These are phyloP conservation scores for Chaetorhynchus papuensis DNA, from an alignment of 2,113 vertebrate species.

Conservation along the genomic window DNA sequence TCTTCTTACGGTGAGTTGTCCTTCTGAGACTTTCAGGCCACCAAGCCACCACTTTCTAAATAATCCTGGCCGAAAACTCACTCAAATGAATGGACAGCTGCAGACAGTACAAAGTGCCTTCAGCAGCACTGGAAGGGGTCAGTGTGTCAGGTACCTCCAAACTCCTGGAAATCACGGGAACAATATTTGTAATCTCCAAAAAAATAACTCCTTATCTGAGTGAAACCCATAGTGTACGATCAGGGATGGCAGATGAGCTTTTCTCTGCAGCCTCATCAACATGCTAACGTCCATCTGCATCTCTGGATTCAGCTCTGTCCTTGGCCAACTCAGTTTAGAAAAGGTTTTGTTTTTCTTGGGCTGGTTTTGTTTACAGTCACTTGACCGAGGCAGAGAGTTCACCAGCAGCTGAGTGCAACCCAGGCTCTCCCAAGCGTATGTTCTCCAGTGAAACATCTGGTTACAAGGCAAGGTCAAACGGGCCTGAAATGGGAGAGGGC, in stretches of 20 bases:
- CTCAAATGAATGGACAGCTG: neutral
- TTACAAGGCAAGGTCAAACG: neutral
- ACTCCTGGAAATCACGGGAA: neutral
- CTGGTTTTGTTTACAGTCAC: conserved; percentile 20
- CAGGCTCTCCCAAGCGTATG: conserved; percentile 8
- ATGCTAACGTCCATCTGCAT: conserved; percentile 3
- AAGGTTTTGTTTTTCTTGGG: conserved; percentile 56
- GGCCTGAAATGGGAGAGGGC: conserved; percentile 34
- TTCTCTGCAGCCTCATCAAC: neutral
- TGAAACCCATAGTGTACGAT: neutral
- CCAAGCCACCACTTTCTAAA: neutral
- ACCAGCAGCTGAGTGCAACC: conserved; percentile 30
- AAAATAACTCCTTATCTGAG: neutral
- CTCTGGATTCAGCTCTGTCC: neutral
- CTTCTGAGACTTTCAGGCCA: neutral
- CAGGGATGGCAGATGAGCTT: neutral
- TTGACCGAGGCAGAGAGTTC: conserved; percentile 40
- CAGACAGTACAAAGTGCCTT: neutral
- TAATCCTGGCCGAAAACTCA: neutral
- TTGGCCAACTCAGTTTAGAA: conserved; percentile 17
- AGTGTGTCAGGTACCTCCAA: neutral
- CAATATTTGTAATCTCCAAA: neutral
- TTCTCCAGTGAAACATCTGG: conserved; percentile 63
- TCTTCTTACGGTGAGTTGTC: neutral
- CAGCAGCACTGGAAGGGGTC: neutral